Evolutionary conservation across 2,888 invertebrate genomes (phyloP).

Genomic region (Peribatodes rhomboidaria): DNA sequence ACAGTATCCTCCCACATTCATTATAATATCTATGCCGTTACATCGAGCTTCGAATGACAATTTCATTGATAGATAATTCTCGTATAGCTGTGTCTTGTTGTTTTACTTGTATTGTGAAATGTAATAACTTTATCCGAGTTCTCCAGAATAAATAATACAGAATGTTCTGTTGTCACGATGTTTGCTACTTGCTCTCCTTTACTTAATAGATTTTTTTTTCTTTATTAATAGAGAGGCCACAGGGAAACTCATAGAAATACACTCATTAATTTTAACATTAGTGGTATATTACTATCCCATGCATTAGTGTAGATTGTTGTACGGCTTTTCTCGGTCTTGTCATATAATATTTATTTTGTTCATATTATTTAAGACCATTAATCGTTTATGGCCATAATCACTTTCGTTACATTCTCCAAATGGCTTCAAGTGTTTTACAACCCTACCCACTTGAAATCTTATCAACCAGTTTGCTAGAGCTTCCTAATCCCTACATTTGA

Average conservation of each 20-base stretch:
- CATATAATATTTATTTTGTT: not conserved
- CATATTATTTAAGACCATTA: not conserved
- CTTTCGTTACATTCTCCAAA: conserved; percentile 5
- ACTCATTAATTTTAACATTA: not conserved
- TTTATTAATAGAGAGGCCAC: no score
- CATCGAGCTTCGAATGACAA: not conserved
- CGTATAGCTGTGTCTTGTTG: not conserved
- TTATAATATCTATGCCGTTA: conserved; percentile 1
- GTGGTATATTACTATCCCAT: no score
- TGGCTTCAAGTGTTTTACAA: conserved; percentile 2
- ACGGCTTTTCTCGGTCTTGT: no score
- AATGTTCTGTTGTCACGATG: not conserved
- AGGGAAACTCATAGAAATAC: no score
- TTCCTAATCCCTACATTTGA: not conserved
- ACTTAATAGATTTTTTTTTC: no score
- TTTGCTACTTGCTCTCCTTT: not conserved
- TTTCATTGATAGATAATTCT: not conserved
- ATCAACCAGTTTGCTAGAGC: conserved; percentile 7
- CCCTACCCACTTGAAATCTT: conserved; percentile 3
- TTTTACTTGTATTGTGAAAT: not conserved
- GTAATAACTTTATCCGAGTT: no score
- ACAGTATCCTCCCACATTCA: conserved; percentile 6
- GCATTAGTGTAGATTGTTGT: no score
- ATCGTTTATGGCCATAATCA: not conserved
- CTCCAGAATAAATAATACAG: no score